Conservation (phyloP, 2,888 invertebrate genomes). For the Cryptocephalus moraei region DNA sequence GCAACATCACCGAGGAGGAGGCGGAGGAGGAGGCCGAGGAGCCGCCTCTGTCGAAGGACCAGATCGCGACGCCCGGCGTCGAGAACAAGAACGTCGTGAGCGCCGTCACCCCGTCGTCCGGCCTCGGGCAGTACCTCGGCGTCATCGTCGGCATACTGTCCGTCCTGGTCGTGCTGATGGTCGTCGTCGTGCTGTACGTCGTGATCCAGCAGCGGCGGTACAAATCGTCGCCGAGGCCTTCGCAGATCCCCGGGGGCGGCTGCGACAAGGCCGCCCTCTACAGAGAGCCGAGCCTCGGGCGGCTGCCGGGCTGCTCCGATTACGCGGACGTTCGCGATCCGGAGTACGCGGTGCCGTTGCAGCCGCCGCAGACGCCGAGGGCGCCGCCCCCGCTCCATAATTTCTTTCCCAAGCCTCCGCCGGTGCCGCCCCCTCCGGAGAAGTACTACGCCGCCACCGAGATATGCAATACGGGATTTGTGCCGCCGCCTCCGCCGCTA, state of each 20-base stretch:
- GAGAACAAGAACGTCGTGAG: constrained; percentile 31
- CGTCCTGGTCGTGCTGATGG: constrained; percentile 32
- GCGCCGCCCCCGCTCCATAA: constrained; percentile 44
- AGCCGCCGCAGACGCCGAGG: constrained; percentile 38
- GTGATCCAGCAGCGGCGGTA: constrained; percentile 33
- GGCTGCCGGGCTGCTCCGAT: constrained; percentile 28
- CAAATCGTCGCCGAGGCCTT: constrained; percentile 29
- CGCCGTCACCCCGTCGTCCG: constrained; percentile 30
- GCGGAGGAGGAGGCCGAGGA: constrained; percentile 19
- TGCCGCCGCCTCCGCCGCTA: constrained; percentile 35
- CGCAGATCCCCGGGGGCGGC: constrained; percentile 26
- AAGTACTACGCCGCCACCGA: constrained; percentile 64
- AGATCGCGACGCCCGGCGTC: constrained; percentile 19
- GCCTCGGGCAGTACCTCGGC: constrained; percentile 33
- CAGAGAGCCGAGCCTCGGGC: constrained; percentile 31
- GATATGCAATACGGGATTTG: constrained; percentile 43
- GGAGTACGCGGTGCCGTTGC: constrained; percentile 56
- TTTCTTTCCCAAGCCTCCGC: constrained; percentile 51
- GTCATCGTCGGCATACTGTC: constrained; percentile 35
- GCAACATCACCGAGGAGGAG: constrained; percentile 34
- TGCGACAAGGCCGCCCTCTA: constrained; percentile 37
- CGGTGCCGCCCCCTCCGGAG: constrained; percentile 57
- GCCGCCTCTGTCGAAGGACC: constrained; percentile 22
- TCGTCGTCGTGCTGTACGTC: constrained; percentile 32
- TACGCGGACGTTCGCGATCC: constrained; percentile 44